Evolutionary conservation across 2,797 vertebrate genomes (phyloP).

Genomic region (Malacoctenus gilli): DNA sequence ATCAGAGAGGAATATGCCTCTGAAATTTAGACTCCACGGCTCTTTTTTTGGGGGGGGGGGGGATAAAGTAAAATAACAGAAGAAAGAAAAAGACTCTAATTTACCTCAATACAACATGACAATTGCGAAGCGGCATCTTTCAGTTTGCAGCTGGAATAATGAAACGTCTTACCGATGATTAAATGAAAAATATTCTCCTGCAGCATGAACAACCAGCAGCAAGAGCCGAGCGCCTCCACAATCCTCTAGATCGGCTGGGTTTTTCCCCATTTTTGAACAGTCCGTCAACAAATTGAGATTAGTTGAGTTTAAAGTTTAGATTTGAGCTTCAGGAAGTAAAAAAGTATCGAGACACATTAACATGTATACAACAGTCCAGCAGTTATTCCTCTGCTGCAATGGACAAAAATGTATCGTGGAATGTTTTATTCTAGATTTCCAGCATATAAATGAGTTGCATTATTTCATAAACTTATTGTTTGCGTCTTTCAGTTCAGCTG

Average conservation of each 20-base stretch:
- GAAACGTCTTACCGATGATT: not conserved
- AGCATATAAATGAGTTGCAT: not conserved
- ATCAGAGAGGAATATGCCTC: slow-evolving; percentile 28
- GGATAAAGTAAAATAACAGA: not conserved
- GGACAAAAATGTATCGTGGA: not conserved
- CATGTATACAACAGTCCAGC: too few species aligned
- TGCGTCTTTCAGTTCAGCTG: not conserved
- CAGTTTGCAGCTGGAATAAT: not conserved
- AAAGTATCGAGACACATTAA: too few species aligned
- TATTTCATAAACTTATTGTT: not conserved
- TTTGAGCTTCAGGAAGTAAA: not conserved
- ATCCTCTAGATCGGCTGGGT: not conserved
- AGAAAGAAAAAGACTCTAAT: too few species aligned
- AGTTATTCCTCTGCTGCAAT: not conserved
- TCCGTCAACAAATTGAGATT: too few species aligned
- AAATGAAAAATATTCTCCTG: not conserved
- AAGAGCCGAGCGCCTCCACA: not conserved
- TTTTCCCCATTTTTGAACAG: not conserved
- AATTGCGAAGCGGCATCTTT: too few species aligned
- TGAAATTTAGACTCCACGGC: slow-evolving; percentile 28
- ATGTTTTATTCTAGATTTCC: not conserved
- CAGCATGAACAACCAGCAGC: too few species aligned
- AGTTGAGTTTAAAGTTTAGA: not conserved
- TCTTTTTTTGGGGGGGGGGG: slow-evolving; percentile 3
- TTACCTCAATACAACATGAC: too few species aligned